Evolutionary conservation across 2,888 invertebrate genomes (phyloP).

Genomic region (Pyrgus malvae): DNA sequence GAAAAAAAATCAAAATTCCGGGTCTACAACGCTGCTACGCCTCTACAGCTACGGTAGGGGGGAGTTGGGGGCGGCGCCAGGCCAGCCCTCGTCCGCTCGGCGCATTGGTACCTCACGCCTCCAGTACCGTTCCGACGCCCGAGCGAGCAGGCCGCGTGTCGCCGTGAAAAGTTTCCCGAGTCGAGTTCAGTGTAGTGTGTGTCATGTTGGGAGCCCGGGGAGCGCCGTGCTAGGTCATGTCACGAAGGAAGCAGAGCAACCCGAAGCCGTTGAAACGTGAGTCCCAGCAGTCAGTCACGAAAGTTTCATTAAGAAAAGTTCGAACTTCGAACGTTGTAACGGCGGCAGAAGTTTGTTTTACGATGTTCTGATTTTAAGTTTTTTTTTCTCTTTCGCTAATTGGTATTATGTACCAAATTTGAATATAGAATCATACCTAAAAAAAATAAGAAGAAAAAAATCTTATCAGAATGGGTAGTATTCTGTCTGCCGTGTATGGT

Average conservation of each 20-base stretch:
- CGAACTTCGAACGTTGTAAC: not conserved
- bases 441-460: no score
- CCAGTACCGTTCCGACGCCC: conserved; percentile 56
- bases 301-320: not conserved
- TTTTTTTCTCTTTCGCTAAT: not conserved
- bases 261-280: conserved; percentile 97
- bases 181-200: conserved; percentile 52
- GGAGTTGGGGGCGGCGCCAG: conserved; percentile 51
- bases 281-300: conserved; percentile 52
- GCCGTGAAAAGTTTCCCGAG: conserved; percentile 40
- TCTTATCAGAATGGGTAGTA: conserved; percentile 4
- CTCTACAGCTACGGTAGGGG: conserved; percentile 25
- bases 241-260: conserved; percentile 97
- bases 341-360: conserved; percentile 8
- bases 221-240: conserved; percentile 84
- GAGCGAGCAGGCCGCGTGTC: conserved; percentile 43
- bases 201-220: conserved; percentile 63
- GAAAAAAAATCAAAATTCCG: no score
- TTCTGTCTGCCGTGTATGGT: not conserved
- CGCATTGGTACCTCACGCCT: conserved; percentile 52
- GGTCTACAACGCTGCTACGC: conserved; percentile 25
- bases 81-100: conserved; percentile 41
- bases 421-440: not conserved
- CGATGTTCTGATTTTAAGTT: not conserved
- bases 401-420: not conserved